A percentile compares a stretch with the other conserved stretches of the same genome.
These are phyloP conservation scores for Acrocephalus kingi DNA, from an alignment of 2,113 vertebrate species.

Conservation along the genomic window DNA sequence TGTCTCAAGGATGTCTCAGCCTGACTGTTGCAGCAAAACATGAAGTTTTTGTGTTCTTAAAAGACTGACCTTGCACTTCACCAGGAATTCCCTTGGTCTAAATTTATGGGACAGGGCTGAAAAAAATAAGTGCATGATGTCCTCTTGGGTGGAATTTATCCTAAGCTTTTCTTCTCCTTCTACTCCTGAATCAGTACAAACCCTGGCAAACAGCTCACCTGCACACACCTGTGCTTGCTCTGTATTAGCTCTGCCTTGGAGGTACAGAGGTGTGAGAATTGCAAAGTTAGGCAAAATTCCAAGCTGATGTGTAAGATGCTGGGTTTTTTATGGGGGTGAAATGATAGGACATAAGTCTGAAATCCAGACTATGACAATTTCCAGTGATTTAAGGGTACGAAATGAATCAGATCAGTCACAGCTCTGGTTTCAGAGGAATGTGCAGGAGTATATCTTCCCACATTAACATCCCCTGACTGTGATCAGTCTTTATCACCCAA, in stretches of 20 bases:
- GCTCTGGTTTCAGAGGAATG: slow-evolving; percentile 22
- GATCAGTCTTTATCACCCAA: slow-evolving; percentile 62
- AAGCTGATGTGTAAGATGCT: background rate
- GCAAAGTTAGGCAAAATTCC: slow-evolving; percentile 34
- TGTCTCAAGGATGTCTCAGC: background rate
- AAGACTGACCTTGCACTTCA: background rate
- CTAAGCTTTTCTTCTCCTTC: background rate
- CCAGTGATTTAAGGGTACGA: slow-evolving; percentile 30
- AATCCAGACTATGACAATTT: slow-evolving; percentile 21
- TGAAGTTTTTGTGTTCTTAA: background rate
- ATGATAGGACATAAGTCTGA: slow-evolving; percentile 2
- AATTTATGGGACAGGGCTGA: background rate
- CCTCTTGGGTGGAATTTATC: background rate
- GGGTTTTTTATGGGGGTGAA: background rate
- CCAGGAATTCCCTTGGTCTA: background rate
- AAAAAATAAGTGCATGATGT: background rate
- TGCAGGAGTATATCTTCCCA: slow-evolving; percentile 52
- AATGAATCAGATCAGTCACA: slow-evolving; percentile 58
- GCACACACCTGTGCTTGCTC: background rate
- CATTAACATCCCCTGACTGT: slow-evolving; percentile 56
- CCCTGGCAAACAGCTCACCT: background rate
- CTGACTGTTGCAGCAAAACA: background rate
- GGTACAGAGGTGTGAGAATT: background rate
- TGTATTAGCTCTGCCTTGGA: background rate
- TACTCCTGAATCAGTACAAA: background rate